A percentile compares a stretch with the other conserved stretches of the same genome.
Evolutionary conservation across 2,113 vertebrate species (phyloP).

Genomic region (Nannospalax galili): DNA sequence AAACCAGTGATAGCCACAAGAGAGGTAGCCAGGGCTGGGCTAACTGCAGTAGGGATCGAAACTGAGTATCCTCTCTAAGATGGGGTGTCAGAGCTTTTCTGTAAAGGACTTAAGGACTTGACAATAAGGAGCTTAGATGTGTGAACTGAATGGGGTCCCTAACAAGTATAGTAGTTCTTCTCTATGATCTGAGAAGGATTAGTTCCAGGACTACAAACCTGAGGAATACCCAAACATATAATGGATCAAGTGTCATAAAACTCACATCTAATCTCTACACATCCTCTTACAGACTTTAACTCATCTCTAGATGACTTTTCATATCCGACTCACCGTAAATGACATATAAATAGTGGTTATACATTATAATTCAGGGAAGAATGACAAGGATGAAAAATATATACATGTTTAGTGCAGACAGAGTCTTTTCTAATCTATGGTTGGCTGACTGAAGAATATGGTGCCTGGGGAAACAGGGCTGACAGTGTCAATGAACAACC

Average conservation of each 20-base stretch:
- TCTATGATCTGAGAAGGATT: not conserved
- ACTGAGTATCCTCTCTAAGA: not conserved
- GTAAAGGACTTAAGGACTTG: no score
- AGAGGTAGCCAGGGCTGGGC: not conserved
- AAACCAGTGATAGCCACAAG: not conserved
- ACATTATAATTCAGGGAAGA: not conserved
- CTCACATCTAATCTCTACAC: not conserved
- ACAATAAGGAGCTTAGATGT: not conserved
- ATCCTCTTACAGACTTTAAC: not conserved
- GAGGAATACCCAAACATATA: not conserved
- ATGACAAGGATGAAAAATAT: not conserved
- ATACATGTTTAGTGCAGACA: not conserved
- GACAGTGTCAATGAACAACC: not conserved
- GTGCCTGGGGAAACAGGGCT: not conserved
- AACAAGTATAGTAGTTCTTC: not conserved
- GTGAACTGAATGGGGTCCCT: not conserved
- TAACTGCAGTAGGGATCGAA: not conserved
- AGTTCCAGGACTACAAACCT: not conserved
- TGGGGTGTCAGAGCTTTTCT: no score
- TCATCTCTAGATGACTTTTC: not conserved
- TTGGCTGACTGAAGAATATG: not conserved
- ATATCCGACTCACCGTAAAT: not conserved
- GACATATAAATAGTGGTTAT: not conserved
- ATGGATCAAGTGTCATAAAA: not conserved
- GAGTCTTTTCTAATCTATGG: not conserved